Percentiles rank a stretch among this genome's conserved stretches.
These are phyloP conservation scores for Liolophura sinensis DNA, from an alignment of 1,140 invertebrate species.

Conservation along the genomic window DNA sequence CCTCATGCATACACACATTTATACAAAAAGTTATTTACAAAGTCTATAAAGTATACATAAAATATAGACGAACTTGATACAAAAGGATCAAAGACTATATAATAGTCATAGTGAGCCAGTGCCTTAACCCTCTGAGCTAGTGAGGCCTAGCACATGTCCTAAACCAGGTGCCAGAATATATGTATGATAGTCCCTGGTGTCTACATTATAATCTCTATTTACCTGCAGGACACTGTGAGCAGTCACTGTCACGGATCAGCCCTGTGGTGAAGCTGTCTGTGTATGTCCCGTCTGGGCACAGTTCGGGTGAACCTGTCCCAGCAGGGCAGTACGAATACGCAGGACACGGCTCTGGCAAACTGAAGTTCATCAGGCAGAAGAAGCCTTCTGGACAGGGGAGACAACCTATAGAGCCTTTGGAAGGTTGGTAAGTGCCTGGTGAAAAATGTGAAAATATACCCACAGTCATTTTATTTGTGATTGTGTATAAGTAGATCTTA, in stretches of 20 bases:
- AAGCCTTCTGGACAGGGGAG: constrained; percentile 40
- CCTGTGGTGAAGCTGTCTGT: constrained; percentile 32
- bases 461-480: too few species aligned
- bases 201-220: constrained; percentile 1
- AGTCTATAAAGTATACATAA: too few species aligned
- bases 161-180: too few species aligned
- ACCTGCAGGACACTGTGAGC: constrained; percentile 42
- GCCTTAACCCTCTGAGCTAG: too few species aligned
- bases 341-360: constrained; percentile 38
- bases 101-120: too few species aligned
- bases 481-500: not conserved
- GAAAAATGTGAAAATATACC: constrained; percentile 2
- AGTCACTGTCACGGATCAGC: constrained; percentile 29
- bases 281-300: constrained; percentile 48
- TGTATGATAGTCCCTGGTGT: too few species aligned
- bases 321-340: constrained; percentile 47
- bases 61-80: too few species aligned
- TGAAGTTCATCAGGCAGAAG: constrained; percentile 41
- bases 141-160: too few species aligned
- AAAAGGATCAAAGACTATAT: too few species aligned
- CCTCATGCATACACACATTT: too few species aligned
- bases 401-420: constrained; percentile 29
- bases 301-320: constrained; percentile 31
- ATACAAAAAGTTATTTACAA: too few species aligned
- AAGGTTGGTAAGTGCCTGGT: constrained; percentile 45